Percentiles rank a stretch among this genome's conserved stretches.
Evolutionary conservation across 2,888 invertebrate species (phyloP).

Genomic region (Tetanocera ferruginea): DNA sequence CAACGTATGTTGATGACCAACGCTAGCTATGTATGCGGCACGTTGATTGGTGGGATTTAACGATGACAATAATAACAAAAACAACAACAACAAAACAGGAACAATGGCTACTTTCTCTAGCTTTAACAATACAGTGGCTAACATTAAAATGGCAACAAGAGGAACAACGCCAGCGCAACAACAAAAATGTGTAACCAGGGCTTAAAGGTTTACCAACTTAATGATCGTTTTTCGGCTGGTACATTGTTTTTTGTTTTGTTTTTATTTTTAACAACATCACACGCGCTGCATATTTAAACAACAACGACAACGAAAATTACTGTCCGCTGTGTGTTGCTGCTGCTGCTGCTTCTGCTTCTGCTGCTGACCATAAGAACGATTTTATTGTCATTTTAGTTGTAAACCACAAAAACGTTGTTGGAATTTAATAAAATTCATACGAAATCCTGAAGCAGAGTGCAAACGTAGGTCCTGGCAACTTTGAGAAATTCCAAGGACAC

Average conservation of each 20-base stretch:
- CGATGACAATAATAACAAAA: slow-evolving; percentile 13
- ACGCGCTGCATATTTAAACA: slow-evolving; percentile 8
- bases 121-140: background rate
- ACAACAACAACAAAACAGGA: slow-evolving; percentile 1
- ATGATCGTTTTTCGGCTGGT: slow-evolving; percentile 27
- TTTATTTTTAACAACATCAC: slow-evolving; percentile 17
- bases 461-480: background rate
- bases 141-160: background rate
- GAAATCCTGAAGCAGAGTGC: background rate
- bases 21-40: background rate
- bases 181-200: background rate
- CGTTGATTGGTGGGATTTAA: slow-evolving; percentile 33
- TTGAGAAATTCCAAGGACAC: background rate
- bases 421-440: slow-evolving; percentile 21
- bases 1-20: background rate
- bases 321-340: slow-evolving; percentile 14
- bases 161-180: background rate
- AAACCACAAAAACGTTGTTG: slow-evolving; percentile 17
- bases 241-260: background rate
- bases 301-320: background rate
- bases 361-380: slow-evolving; percentile 1
- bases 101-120: background rate
- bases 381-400: slow-evolving; percentile 28
- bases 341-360: background rate
- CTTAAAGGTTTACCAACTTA: slow-evolving; percentile 32